Conservation (phyloP, 2,888 invertebrate species). For the Ornithoptera alexandrae region DNA sequence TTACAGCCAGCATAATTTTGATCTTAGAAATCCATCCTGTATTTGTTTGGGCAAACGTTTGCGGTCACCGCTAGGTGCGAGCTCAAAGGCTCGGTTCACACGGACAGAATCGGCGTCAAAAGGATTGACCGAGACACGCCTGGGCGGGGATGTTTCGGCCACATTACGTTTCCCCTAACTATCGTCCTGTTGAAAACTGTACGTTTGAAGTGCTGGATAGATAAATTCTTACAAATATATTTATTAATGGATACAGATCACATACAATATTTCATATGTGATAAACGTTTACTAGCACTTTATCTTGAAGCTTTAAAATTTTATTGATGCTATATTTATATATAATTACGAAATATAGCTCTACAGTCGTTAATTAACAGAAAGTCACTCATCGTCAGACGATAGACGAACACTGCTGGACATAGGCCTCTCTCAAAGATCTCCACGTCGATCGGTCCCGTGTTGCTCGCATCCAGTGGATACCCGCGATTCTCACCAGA, state of each 20-base stretch:
- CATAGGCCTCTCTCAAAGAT: too few relatives aligned
- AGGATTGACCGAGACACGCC: conserved; percentile 68
- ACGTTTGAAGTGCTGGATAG: conserved; percentile 29
- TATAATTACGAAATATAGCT: too few relatives aligned
- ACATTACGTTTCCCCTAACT: conserved; percentile 59
- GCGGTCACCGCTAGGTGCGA: conserved; percentile 69
- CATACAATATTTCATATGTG: not conserved
- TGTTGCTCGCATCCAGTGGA: too few relatives aligned
- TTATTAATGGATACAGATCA: not conserved
- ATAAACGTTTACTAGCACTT: too few relatives aligned
- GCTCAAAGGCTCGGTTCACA: conserved; percentile 72
- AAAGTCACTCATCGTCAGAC: too few relatives aligned
- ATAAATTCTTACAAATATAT: conserved; percentile 7
- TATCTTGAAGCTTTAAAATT: too few relatives aligned
- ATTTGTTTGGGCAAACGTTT: conserved; percentile 67
- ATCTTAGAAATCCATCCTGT: conserved; percentile 45
- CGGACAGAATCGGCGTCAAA: conserved; percentile 60
- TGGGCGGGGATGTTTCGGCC: conserved; percentile 51
- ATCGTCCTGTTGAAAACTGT: conserved; percentile 44
- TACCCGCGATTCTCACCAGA: too few relatives aligned
- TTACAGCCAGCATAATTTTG: conserved; percentile 15
- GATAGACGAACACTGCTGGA: too few relatives aligned
- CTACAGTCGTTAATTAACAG: too few relatives aligned
- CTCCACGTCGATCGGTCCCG: too few relatives aligned
- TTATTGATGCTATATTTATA: too few relatives aligned